Base-by-base conservation (phyloP, 2,797 vertebrate species). In the Hipposideros larvatus region DNA sequence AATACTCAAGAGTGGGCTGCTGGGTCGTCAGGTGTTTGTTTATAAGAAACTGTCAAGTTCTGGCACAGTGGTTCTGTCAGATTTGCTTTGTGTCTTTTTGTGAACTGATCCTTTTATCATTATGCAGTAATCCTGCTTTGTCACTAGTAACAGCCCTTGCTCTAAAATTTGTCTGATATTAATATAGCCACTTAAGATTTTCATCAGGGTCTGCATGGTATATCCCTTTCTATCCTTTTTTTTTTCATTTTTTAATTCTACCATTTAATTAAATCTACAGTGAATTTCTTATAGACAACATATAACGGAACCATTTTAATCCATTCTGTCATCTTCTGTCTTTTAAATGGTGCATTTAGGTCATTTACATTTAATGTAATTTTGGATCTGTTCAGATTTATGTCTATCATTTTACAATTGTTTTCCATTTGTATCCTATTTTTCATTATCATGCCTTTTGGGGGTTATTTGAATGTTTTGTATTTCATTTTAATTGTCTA, bases 321-420 rank as follows among this genome's bases (percentile, higher is more conserved):
- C 21, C 5, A 41, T 73, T 61, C 3, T 61, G 31, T n/a, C 19
- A 71, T 13, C 5, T 15, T 77, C 4, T 59, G 3, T 37, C 7
- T 91, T 91, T 91, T 59, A 71, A 19, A 53, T 75, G 9, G 4
- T 55, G 0, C 78, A 11, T 21, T 73, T 87, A 77, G 34, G 41
- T 34, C 41, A 91, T 90, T 91, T 73, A 66, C 0, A 92, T 65
- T 90, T 85, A 96, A 74, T 93, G 1, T 51, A 61, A 57, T 43
- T 85, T 91, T 78, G 61, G 5, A 19, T 77, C 48, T 53, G 16
- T 43, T 70, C 87, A 2, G 0, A 48, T 70, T 93, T 41, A 77
- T 2, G 1, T 24, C 7, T 48, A 15, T 7, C 41, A 66, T 75
- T 77, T 85, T 46, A 71, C 84, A 53, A 51, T 91, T 85, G 1